Evolutionary conservation across 2,113 vertebrate species (phyloP).

Genomic region (Bubalus kerabau): DNA sequence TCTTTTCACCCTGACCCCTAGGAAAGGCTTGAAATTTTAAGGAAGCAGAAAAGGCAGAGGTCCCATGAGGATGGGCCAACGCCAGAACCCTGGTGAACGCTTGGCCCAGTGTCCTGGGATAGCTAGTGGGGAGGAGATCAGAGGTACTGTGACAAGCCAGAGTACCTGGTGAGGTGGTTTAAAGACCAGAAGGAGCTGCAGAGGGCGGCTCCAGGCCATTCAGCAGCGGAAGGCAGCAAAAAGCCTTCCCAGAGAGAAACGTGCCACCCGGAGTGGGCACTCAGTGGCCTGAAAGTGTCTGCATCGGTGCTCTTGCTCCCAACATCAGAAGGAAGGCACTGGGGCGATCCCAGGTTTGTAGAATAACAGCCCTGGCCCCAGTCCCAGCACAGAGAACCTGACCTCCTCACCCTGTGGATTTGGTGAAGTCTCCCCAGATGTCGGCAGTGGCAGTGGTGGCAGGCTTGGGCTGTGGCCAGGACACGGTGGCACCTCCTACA

Average conservation of each 20-base stretch:
- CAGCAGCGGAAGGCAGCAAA: neutral
- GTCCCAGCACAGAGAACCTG: neutral
- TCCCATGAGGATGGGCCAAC: neutral
- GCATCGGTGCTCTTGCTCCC: neutral
- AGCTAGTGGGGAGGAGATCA: neutral
- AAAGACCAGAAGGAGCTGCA: neutral
- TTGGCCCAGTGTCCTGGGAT: neutral
- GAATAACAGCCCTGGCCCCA: neutral
- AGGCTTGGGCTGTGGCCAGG: slow-evolving; percentile 74
- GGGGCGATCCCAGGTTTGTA: too few species aligned
- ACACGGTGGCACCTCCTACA: slow-evolving; percentile 46
- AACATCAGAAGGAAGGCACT: accelerated
- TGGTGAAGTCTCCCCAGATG: slow-evolving; percentile 94
- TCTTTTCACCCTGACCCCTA: neutral
- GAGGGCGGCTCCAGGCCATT: neutral
- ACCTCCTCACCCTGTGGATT: slow-evolving; percentile 87
- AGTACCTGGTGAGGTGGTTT: neutral
- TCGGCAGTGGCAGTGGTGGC: slow-evolving; percentile 75
- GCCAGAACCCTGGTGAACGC: neutral
- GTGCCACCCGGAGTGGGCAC: neutral
- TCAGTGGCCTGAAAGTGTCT: neutral
- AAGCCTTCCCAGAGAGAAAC: accelerated
- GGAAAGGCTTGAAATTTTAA: neutral
- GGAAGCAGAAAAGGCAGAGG: neutral
- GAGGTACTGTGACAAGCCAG: neutral